Evolutionary conservation across 2,797 vertebrate genomes (phyloP), one percentile per base, ranked within the genome.

Genomic region (Gallirallus australis): DNA sequence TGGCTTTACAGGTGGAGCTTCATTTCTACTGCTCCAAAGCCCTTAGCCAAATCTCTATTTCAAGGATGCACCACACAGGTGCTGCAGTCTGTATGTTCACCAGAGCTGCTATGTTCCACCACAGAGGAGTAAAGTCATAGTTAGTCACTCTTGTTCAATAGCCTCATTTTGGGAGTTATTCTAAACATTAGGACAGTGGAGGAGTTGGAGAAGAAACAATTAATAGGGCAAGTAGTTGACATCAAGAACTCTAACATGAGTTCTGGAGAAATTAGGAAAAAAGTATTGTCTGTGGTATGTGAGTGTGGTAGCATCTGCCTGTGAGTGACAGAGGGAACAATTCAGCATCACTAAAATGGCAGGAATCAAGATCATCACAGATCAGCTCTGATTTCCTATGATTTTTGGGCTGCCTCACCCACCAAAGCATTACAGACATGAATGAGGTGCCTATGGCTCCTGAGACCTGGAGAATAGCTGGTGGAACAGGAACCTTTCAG

Each of bases 291-390:
- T 84, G 33, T 21, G 24, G 37, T 52, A 35, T 42, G 20, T 28
- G 45, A 71, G 9, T 21, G 27, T 63, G 40, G 21, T 11, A 69
- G n/a, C 7, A 20, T 33, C 45, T 75, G 18, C 9, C 50, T 63
- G n/a, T 71, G 71, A 85, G 68, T 72, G 68, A 39, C 81, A 86
- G 40, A 70, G 47, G 27, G 39, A 77, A 28, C 14, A 91, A 47
- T 45, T 68, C 33, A 33, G 11, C 42, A 61, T 68, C 40, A 56
- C 18, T 71, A 57, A 63, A 73, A 90, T 23, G 37, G 11, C 60
- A 72, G 25, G 15, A 72, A 73, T 68, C 48, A 72, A 77, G 30
- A 77, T 24, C 40, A 77, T 86, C 59, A 61, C n/a, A 72, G n/a
- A 52, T 31, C 57, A 71, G 9, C 16, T 66, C 24, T 71, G 24